These are phyloP conservation scores for Limnephilus marmoratus DNA, from an alignment of 2,888 invertebrate species.

Conservation along the genomic window DNA sequence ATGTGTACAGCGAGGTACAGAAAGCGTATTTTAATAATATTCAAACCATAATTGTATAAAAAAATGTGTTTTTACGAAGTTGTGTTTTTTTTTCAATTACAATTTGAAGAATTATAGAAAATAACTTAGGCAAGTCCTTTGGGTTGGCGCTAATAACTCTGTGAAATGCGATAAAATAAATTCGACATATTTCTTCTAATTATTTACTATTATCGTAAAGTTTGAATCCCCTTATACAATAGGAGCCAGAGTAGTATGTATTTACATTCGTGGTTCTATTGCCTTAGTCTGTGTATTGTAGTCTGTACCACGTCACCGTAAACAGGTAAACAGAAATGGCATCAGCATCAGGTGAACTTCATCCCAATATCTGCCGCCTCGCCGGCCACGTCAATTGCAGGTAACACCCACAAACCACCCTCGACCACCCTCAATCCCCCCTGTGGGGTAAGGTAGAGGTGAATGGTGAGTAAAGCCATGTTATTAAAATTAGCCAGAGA, in stretches of 20 bases:
- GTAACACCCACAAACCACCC: background rate
- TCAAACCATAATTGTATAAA: no score
- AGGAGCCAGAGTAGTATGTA: background rate
- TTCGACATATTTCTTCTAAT: no score
- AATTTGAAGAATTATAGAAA: no score
- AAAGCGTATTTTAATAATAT: no score
- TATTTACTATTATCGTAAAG: no score
- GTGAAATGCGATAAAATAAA: no score
- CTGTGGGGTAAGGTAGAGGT: background rate
- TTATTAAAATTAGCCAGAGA: background rate
- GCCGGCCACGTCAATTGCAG: constrained; percentile 33
- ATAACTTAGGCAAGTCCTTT: no score
- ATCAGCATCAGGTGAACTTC: constrained; percentile 16
- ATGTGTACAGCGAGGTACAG: no score
- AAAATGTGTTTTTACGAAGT: no score
- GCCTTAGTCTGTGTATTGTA: no score
- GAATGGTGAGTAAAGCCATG: background rate
- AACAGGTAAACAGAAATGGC: background rate
- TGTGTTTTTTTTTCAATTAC: no score
- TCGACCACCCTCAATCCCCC: background rate
- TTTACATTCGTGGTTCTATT: background rate
- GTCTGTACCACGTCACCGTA: background rate
- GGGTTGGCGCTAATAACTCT: no score
- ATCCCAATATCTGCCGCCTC: constrained; percentile 5
- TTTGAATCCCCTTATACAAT: background rate